phyloP scores from a whole-genome alignment of 1,140 invertebrate species.

The Sitobion miscanthi region DNA sequence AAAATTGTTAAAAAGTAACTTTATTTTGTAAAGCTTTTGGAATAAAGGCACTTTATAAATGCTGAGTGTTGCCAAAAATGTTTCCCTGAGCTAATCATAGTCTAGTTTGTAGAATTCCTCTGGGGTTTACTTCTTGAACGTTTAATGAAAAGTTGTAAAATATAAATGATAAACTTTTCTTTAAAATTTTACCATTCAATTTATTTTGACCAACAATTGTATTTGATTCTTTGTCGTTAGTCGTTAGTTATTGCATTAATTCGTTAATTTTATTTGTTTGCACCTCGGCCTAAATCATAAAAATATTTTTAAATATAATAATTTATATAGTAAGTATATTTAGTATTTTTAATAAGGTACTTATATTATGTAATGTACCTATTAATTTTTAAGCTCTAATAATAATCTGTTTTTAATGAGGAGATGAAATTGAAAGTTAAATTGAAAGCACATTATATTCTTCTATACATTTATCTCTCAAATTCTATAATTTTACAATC shows the following conservation, averaged over 20 bases:
- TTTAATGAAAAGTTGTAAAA: not conserved
- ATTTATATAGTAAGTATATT: not conserved
- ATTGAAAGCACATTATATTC: not conserved
- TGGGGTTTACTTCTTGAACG: not conserved
- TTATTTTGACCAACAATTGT: not conserved
- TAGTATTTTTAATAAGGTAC: not conserved
- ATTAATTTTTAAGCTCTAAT: not conserved
- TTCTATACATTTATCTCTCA: not conserved
- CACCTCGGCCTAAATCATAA: not conserved
- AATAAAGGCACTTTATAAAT: not conserved
- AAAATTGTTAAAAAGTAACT: not conserved
- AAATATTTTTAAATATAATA: not conserved
- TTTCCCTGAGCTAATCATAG: not conserved
- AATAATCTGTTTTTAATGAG: not conserved
- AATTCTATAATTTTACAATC: not conserved
- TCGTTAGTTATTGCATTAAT: not conserved
- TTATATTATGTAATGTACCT: too few species aligned
- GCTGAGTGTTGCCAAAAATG: conserved; percentile 10
- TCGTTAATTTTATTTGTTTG: not conserved
- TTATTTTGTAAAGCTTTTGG: not conserved
- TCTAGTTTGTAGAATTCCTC: not conserved
- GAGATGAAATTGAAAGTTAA: not conserved
- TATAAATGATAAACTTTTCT: conserved; percentile 17
- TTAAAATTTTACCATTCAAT: not conserved
- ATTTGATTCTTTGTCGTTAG: not conserved